Conservation (phyloP, 2,888 invertebrate genomes). For the Elaeidobius kamerunicus region DNA sequence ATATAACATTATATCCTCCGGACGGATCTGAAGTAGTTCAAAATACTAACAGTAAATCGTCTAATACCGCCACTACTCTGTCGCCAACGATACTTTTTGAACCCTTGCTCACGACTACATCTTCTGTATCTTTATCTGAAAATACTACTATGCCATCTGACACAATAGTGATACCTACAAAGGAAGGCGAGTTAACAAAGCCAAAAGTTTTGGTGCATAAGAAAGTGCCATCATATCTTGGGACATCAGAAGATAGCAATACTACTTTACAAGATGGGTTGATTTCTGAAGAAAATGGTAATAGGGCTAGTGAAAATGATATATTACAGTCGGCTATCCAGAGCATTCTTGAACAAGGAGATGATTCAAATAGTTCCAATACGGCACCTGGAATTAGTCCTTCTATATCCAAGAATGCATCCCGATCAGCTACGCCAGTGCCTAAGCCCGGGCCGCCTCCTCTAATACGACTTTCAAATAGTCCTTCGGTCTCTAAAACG, state of each 20-base stretch:
- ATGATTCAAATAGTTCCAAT: constrained; percentile 3
- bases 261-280: background rate
- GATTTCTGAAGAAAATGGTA: constrained; percentile 1
- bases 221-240: background rate
- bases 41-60: background rate
- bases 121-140: background rate
- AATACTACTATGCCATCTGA: no score
- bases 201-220: background rate
- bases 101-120: background rate
- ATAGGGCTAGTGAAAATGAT: constrained; percentile 14
- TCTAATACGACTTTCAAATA: constrained; percentile 1
- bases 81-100: constrained; percentile 3
- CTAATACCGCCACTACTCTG: background rate
- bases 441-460: constrained; percentile 6
- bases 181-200: background rate
- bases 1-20: constrained; percentile 11
- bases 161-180: no score
- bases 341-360: constrained; percentile 12
- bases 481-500: background rate
- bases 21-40: constrained; percentile 1
- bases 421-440: background rate
- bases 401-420: no score
- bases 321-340: constrained; percentile 22
- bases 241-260: background rate
- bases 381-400: background rate